Evolutionary conservation across 2,888 invertebrate species (phyloP), one percentile per base, ranked within the genome.

Genomic region (Ischnus inquisitorius): DNA sequence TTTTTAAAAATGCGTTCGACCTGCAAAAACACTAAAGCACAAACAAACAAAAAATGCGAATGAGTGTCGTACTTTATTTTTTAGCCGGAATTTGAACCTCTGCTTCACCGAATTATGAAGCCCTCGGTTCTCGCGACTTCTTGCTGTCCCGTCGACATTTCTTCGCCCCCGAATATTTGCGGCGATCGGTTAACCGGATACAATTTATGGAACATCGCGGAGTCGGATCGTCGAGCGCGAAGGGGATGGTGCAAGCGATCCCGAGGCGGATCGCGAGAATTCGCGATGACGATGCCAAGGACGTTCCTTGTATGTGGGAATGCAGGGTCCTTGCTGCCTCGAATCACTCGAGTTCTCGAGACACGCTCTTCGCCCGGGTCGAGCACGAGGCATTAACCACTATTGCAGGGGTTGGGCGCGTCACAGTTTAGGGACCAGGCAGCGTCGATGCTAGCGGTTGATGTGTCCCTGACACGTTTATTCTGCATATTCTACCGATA

Each of bases 341-440:
- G 84, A 86, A 88, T 88, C 87, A 83, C 85, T 87, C 84, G 88
- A 86, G 86, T 84, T 83, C 85, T 83, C 82, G 82, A 74, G 77
- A 84, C 86, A 86, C 80, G 84, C 86, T 86, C 84, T 85, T 86
- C 60, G 76, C 28, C 57, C 48, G 43, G 77, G 57, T 48, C 64
- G 48, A 74, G 82, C 19, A 79, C 25, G 68, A 75, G 75, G 48
- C 74, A 72, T 16, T 19, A 39, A 22, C 34, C 65, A n/a, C n/a
- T 60, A 28, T 67, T 62, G 39, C 60, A 62, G 34, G 41, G 48
- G 34, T 34, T 19, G 82, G 68, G 69, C 25, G 69, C 25, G 39
- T n/a, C 41, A 54, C 41, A 54, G 57, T 64, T 71, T 41, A 43
- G 25, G 51, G 25, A 46, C 34, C 34, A 64, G 69, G 14, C 46